Base-by-base conservation (phyloP, 2,797 vertebrate species). In the Intellagama lesueurii region DNA sequence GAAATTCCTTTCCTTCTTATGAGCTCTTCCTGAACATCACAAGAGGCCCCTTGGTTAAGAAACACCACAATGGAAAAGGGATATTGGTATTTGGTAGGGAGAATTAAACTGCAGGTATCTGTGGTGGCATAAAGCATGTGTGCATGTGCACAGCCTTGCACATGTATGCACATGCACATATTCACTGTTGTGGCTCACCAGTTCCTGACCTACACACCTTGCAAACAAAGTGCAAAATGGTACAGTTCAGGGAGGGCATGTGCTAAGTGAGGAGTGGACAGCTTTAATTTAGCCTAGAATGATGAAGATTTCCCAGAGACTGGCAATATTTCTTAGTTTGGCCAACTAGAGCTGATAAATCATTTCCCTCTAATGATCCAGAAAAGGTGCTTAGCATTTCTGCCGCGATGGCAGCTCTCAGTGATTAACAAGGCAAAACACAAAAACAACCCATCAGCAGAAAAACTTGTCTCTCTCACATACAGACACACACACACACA, bases 341-440 rank as follows among this genome's bases (percentile, higher is more conserved):
- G 76, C 49, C 64, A n/a, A 49, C 49, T 78, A 49, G 66, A 87
- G 86, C 66, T 84, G 85, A 87, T 90, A 83, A 90, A 83, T 72
- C 85, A 90, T 87, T 90, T 87, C 85, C 52, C 80, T 87, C 85
- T 86, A 90, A 87, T 87, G 89, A 83, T 87, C 75, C 81, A 87
- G 89, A 87, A 87, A 87, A 90, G 81, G 81, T 79, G 30, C 81
- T 91, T 91, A 86, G 70, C 60, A 56, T 91, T 88, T 86, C 79
- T 88, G 83, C 87, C 49, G 78, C 16, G 26, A 68, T 82, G 66
- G 83, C 83, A 88, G 72, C 60, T 86, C 60, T 81, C 28, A 28
- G 77, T 35, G 83, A 88, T 91, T 88, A 88, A 91, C 87, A 86
- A 90, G 85, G 88, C 88, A 77, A 86, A 90, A 86, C 89, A 90